Evolutionary conservation across 23 tunicate species (phyloP), one percentile per base, ranked within the genome.

Genomic region (Ciona savignyi): DNA sequence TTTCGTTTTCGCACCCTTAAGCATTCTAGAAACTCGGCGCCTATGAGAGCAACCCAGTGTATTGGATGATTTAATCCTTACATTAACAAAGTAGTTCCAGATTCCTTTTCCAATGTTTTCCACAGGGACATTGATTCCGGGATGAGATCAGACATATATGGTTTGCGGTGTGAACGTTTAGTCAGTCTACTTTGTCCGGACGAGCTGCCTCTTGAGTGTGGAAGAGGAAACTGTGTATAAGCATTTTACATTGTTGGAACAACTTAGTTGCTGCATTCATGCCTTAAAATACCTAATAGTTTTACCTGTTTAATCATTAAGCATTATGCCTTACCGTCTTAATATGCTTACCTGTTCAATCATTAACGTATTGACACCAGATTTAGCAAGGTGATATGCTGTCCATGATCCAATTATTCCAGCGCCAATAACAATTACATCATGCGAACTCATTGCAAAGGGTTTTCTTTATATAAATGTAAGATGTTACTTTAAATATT

Each of bases 371-470:
- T 68, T 83, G 0, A 60, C 1, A 4, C 67, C 69, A 0, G 21
- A n/a, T 33, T 72, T 63, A 33, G 75, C 56, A 30, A 89, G 62
- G 35, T 78, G 74, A 73, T 89, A 83, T 32, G 80, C 80, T 0
- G 96, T 89, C 75, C 85, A 72, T 34, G 86, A 67, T 24, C 96
- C 96, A 3, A 89, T 85, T 1, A 89, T 79, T 3, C 96, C 96
- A 23, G 79, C 96, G 28, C 96, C 96, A 9, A 89, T 85, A 60
- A 89, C 85, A 0, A 89, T 67, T 0, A 89, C 89, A 34, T 89
- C 96, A 62, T 82, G 75, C 77, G n/a, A n/a, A n/a, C n/a, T n/a
- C n/a, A n/a, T n/a, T n/a, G n/a, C n/a, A n/a, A n/a, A n/a, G n/a
- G n/a, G n/a, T n/a, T n/a, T n/a, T n/a, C n/a, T n/a, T n/a, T n/a